Evolutionary conservation across 2,888 invertebrate genomes (phyloP), one percentile per base, ranked within the genome.

Genomic region (Cerceris rybyensis): DNA sequence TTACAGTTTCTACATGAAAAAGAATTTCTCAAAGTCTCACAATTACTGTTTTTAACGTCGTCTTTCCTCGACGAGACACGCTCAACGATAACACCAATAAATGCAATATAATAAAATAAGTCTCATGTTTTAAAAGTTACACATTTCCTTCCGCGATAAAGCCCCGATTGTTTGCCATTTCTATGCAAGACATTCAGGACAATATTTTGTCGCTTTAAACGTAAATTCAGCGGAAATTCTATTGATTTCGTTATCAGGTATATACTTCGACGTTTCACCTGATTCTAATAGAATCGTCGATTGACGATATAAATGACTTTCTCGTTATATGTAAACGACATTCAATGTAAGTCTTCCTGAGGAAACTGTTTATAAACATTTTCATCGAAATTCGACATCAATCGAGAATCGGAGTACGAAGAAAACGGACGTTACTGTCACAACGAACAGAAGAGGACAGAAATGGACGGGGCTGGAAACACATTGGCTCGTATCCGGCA

Each of bases 391-490:
- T 14, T 59, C 14, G 58, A 41, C 14, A 63, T 63, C 39, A 42
- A 39, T 11, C 55, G 39, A 28, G 28, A 65, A 52, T 63, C 57
- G 17, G 60, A 50, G 42, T 57, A 60, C 52, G 70, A 52, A 72
- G 50, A 75, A 60, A 76, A 69, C 63, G 57, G 54, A 82, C 73
- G 73, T 78, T 64, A 60, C 52, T 60, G 54, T 14, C 63, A 59
- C 65, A 46, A 72, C 52, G 68, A 78, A 43, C 52, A 50, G 59
- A 60, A 64, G 58, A 70, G 75, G 81, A 70, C 75, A 74, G 70
- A 70, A 77, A 59, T 75, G 81, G 83, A 82, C 83, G 82, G 76
- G 83, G 76, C 69, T 75, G 70, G 39, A 78, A 72, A 83, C 64
- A 50, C 70, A 70, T 70, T 64, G 39, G 64, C 50, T 66, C 69